Base-by-base conservation (phyloP, 2,888 invertebrate genomes). In the Scotopteryx bipunctaria region DNA sequence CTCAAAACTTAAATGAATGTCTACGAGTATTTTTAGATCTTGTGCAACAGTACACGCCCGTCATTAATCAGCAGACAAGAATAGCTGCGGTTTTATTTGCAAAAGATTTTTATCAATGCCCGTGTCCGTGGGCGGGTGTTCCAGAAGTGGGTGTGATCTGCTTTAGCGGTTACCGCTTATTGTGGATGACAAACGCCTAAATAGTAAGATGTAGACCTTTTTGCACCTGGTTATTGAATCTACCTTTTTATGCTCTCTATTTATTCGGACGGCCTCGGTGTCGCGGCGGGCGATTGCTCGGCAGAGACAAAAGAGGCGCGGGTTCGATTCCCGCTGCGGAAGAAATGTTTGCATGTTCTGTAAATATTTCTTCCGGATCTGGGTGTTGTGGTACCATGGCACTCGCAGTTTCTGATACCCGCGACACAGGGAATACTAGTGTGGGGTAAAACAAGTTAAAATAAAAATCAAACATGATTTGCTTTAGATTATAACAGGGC, bases 101-200 rank as follows among this genome's bases (percentile, higher is more conserved):
- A 37, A 59, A 49, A 51, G 16, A 38, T 51, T 47, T 50, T 25
- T 56, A 51, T 60, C 50, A 59, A 59, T 36, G 53, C 36, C n/a
- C n/a, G 42, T 32, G 36, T 27, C 25, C 16, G 36, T 48, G 67
- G 83, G 83, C 81, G 84, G 78, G 55, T 78, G 73, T 56, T 59
- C 54, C 63, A 61, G 62, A 63, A 81, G 83, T 82, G 82, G 86
- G 85, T 82, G 86, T 84, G 84, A 85, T 78, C 65, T 55, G 56
- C 62, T 32, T 73, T 61, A 72, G 52, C 57, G 55, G 57, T 43
- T 47, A 50, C 57, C 57, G 64, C 61, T 60, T 53, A n/a, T 37
- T 33, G 52, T 32, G 16, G 46, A 29, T 45, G 44, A 35, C 46
- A 36, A 52, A 52, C 25, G 5, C 8, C 13, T 37, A 5, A 29